phyloP scores from a whole-genome alignment of 1,140 invertebrate genomes.

The Sitobion miscanthi region DNA sequence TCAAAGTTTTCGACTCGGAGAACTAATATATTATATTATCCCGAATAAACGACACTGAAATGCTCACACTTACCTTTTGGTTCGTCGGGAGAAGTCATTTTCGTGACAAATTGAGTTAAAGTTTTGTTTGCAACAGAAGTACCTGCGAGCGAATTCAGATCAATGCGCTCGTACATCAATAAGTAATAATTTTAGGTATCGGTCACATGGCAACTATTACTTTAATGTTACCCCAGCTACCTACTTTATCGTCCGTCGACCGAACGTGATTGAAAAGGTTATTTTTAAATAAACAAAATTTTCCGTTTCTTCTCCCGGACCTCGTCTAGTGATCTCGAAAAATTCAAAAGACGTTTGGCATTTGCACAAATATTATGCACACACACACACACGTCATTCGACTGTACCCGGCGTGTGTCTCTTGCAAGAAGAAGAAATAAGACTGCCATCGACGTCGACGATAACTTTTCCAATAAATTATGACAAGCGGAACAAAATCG shows the following conservation, averaged over 20 bases:
- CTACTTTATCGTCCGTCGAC: neutral
- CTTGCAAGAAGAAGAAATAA: neutral
- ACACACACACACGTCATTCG: neutral
- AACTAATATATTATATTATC: neutral
- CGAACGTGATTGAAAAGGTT: neutral
- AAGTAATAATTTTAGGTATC: neutral
- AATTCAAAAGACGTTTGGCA: neutral
- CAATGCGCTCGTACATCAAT: neutral
- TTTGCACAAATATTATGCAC: neutral
- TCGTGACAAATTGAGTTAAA: neutral
- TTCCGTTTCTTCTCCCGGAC: no score
- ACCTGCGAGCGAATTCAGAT: neutral
- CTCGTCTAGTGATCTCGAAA: neutral
- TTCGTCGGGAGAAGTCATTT: neutral
- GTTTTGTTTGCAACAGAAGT: neutral
- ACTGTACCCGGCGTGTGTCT: no score
- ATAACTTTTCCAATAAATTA: conserved; percentile 54
- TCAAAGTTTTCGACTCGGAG: no score
- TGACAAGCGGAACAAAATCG: conserved; percentile 38
- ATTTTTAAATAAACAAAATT: neutral
- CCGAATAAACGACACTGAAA: neutral
- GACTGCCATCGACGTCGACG: neutral
- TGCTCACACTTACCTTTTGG: neutral
- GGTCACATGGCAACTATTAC: neutral
- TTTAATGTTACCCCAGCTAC: neutral